Evolutionary conservation across 2,888 invertebrate genomes (phyloP).

Genomic region (Harpalus rufipes): DNA sequence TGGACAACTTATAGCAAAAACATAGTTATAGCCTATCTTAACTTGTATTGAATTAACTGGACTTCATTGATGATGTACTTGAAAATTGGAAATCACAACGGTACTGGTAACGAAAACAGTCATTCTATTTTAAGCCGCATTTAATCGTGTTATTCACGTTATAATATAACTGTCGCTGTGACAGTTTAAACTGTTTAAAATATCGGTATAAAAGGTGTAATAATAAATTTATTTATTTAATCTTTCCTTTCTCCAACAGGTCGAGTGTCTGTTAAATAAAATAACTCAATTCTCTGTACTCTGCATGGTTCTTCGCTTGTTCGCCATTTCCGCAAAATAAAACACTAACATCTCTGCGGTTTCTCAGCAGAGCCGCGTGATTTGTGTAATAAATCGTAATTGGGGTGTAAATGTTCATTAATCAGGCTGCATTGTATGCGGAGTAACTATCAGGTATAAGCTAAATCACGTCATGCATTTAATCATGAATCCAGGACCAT

Average conservation of each 20-base stretch:
- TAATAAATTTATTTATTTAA: neutral
- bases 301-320: slow-evolving; percentile 34
- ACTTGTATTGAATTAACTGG: no score
- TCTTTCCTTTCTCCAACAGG: slow-evolving; percentile 1
- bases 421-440: slow-evolving; percentile 23
- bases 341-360: neutral
- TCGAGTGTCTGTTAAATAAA: slow-evolving; percentile 3
- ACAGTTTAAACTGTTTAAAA: neutral
- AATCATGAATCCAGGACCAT: slow-evolving; percentile 45
- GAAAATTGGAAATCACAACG: no score
- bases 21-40: no score
- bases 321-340: slow-evolving; percentile 37
- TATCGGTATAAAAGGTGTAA: neutral
- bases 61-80: no score
- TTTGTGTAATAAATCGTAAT: slow-evolving; percentile 63
- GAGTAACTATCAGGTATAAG: slow-evolving; percentile 37
- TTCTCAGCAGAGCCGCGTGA: slow-evolving; percentile 42
- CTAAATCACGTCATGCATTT: slow-evolving; percentile 43
- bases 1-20: no score
- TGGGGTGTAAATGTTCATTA: slow-evolving; percentile 64
- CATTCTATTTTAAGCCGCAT: no score
- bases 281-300: slow-evolving; percentile 28
- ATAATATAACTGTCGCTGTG: neutral
- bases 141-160: no score
- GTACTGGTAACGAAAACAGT: no score